A percentile compares a stretch with the other conserved stretches of the same genome.
Conservation (phyloP, 2,113 vertebrate genomes). For the Egretta garzetta region DNA sequence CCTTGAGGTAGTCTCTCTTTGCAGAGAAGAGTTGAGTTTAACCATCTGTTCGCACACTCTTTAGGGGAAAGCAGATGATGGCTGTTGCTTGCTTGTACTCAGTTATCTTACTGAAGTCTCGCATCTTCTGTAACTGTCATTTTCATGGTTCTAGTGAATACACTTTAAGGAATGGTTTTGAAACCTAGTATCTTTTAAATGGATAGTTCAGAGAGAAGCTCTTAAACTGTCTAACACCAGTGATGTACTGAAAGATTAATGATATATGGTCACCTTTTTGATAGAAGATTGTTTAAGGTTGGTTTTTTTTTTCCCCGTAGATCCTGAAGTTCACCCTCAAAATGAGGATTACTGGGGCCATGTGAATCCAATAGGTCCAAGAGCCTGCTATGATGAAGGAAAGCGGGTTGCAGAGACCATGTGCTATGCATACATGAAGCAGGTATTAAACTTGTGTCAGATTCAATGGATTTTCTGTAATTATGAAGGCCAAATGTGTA, state of each 20-base stretch:
- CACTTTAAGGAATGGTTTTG: background rate
- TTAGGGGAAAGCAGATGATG: background rate
- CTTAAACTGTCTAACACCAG: background rate
- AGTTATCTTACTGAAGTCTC: background rate
- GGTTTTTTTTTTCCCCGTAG: constrained; percentile 50
- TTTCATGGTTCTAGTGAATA: background rate
- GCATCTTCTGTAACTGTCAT: background rate
- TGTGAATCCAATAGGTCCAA: constrained; percentile 95
- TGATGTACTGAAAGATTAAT: background rate
- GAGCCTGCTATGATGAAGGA: constrained; percentile 98
- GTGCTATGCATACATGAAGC: constrained; percentile 99
- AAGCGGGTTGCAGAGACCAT: constrained; percentile 97
- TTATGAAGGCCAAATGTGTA: background rate
- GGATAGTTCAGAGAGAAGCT: background rate
- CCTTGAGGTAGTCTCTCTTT: background rate
- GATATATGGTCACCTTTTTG: background rate
- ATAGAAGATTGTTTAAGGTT: background rate
- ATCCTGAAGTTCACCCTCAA: constrained; percentile 98
- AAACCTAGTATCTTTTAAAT: background rate
- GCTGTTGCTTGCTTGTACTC: background rate
- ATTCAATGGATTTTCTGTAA: background rate
- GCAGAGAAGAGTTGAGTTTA: background rate
- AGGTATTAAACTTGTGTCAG: constrained; percentile 77
- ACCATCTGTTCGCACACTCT: background rate
- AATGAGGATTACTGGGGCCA: constrained; percentile 99